A percentile compares a stretch with the other conserved stretches of the same genome.
phyloP scores from a whole-genome alignment of 2,113 vertebrate genomes.

The Ramphastos sulfuratus region DNA sequence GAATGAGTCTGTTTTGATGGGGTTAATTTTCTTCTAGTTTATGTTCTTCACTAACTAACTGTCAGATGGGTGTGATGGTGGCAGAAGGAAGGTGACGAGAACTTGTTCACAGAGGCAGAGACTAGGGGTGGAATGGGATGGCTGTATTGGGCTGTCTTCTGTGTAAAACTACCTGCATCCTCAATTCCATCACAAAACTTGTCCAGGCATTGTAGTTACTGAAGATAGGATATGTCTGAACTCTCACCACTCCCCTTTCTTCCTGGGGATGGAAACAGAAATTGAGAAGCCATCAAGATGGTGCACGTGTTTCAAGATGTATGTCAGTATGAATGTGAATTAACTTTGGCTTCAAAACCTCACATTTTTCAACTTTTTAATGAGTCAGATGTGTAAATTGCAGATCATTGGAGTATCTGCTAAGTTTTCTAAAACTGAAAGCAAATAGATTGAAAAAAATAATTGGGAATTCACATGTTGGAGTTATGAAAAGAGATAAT shows the following conservation, averaged over 20 bases:
- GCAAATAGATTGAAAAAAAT: neutral
- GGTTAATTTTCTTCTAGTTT: neutral
- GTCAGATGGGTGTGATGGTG: neutral
- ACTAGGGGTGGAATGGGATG: accelerated
- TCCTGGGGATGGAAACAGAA: neutral
- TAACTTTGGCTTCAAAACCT: neutral
- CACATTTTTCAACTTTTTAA: neutral
- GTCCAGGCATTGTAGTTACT: neutral
- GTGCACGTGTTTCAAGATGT: neutral
- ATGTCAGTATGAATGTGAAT: neutral
- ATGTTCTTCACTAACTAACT: neutral
- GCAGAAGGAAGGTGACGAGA: neutral
- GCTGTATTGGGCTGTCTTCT: neutral
- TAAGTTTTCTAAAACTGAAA: neutral
- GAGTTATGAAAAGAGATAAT: neutral
- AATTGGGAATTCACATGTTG: neutral
- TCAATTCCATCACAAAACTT: neutral
- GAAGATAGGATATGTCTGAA: neutral
- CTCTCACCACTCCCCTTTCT: too few species aligned
- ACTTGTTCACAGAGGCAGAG: neutral
- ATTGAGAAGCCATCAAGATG: neutral
- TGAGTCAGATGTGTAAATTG: neutral
- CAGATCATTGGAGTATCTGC: neutral
- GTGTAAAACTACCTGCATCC: neutral
- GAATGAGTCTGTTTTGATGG: neutral